Evolutionary conservation across 2,113 vertebrate species (phyloP), one percentile per base, ranked within the genome.

Genomic region (Engraulis encrasicolus): DNA sequence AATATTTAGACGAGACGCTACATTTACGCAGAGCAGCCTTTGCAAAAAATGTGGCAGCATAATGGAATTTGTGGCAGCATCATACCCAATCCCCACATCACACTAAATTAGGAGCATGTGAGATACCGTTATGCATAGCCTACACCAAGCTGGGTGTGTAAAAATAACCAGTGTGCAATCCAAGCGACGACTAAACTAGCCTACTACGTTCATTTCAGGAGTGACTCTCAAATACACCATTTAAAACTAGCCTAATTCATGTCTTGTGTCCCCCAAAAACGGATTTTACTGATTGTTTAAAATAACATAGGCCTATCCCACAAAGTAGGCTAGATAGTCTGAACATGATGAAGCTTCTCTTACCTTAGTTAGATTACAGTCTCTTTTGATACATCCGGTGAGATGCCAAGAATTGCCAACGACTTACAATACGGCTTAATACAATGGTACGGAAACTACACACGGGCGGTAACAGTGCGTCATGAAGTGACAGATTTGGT

Each of bases 351-450:
- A 74, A 74, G 66, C 27, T 34, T 58, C 14, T 36, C 66, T 74
- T 74, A 74, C 66, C 66, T 74, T 74, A 74, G 31, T 74, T 15
- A 34, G 66, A 74, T 31, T 34, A 71, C 61, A 74, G 27, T 31
- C 31, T 74, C 31, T 34, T 74, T 74, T 74, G 27, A 74, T 34
- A 74, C 66, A 74, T 74, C 66, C 66, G 66, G 66, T 74, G 66
- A 34, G 66, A 74, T 74, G 66, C 23, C 66, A 34, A 27, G 11
- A 15, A 71, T 27, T 36, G 31, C 27, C 31, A 74, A 74, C 12
- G 11, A 74, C 34, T 34, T 34, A 74, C 14, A 74, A 27, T 66
- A 23, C 12, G 66, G 66, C 66, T 74, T n/a, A 74, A 74, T 15
- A 74, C 66, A 34, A 74, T 27, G 27, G 17, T 74, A 74, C 27